Evolutionary conservation across 1,140 invertebrate genomes (phyloP).

Genomic region (Drosophila aff.): DNA sequence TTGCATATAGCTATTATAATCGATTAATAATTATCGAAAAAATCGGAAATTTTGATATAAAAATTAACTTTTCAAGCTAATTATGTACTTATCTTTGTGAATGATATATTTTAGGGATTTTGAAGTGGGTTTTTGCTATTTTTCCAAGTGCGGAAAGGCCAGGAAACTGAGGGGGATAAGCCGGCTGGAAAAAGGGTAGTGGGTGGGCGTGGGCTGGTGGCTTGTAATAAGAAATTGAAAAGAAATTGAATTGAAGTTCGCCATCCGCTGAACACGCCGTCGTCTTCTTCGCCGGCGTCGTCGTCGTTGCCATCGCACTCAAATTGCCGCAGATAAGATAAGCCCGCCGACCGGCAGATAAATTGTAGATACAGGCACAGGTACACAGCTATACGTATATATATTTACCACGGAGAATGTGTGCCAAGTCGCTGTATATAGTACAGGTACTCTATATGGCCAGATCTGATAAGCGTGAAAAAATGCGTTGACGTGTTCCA

Average conservation of each 20-base stretch:
- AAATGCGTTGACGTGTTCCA: slow-evolving; percentile 63
- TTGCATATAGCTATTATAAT: no score
- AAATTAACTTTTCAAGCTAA: neutral
- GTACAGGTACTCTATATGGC: slow-evolving; percentile 30
- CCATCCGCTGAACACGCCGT: slow-evolving; percentile 30
- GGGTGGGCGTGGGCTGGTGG: neutral
- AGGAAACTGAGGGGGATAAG: slow-evolving; percentile 5
- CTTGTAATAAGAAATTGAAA: slow-evolving; percentile 67
- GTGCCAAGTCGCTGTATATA: slow-evolving; percentile 32
- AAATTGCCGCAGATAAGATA: slow-evolving; percentile 62
- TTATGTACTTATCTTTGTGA: neutral
- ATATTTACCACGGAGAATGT: slow-evolving; percentile 26
- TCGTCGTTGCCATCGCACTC: slow-evolving; percentile 34
- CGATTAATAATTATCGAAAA: neutral
- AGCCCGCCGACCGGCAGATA: slow-evolving; percentile 55
- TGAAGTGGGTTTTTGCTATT: neutral
- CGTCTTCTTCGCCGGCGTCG: slow-evolving; percentile 13
- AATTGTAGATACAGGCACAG: slow-evolving; percentile 55
- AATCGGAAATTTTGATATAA: neutral
- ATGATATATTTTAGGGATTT: neutral
- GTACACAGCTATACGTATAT: slow-evolving; percentile 1
- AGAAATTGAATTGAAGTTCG: slow-evolving; percentile 78
- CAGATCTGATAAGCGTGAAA: slow-evolving; percentile 60
- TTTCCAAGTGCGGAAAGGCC: neutral
- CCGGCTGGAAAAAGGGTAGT: slow-evolving; percentile 10